Evolutionary conservation across 2,797 vertebrate genomes (phyloP).

Genomic region (Naso thynnoides): DNA sequence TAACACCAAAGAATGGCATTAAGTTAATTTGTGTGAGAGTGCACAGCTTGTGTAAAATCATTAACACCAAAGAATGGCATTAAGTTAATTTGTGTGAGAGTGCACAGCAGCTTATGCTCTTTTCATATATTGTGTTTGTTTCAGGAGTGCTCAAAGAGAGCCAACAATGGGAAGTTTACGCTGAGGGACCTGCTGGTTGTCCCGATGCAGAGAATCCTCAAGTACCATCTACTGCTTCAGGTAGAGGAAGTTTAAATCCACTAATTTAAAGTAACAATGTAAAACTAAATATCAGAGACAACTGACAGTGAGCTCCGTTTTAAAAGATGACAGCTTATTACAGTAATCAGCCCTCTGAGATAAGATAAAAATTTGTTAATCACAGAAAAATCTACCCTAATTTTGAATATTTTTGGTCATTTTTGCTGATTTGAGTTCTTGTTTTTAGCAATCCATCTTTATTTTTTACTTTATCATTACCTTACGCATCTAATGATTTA

Average conservation of each 20-base stretch:
- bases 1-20: neutral
- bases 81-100: neutral
- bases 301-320: neutral
- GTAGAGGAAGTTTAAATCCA: slow-evolving; percentile 65
- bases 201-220: slow-evolving; percentile 97
- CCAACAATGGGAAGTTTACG: slow-evolving; percentile 97
- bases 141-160: slow-evolving; percentile 96
- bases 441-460: neutral
- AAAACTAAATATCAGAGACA: neutral
- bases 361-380: neutral
- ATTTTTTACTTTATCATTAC: neutral
- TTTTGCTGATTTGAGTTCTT: neutral
- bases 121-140: slow-evolving; percentile 36
- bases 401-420: neutral
- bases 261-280: neutral
- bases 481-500: neutral
- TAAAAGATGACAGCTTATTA: neutral
- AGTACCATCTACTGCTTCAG: slow-evolving; percentile 96
- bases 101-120: neutral
- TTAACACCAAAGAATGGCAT: neutral
- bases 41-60: no score
- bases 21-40: neutral
- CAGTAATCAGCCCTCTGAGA: neutral
- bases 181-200: slow-evolving; percentile 95
- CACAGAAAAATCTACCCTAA: no score